Percentiles rank a stretch among this genome's conserved stretches.
Conservation (phyloP, 1,140 invertebrate genomes). For the Lepidurus packardi region DNA sequence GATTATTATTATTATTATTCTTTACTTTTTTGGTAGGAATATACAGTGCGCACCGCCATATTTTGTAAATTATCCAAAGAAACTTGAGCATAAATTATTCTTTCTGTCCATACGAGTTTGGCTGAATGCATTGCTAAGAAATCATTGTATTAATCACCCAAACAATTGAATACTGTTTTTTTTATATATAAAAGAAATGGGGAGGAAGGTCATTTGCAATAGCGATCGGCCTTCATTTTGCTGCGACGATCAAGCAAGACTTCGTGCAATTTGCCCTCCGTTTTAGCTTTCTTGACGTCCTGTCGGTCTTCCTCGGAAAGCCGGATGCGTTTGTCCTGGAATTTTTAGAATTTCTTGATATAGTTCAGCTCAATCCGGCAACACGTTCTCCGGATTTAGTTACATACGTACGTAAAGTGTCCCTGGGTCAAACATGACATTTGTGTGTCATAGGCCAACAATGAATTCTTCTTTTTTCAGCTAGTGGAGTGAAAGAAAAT, state of each 20-base stretch:
- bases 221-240: conserved; percentile 94
- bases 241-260: conserved; percentile 77
- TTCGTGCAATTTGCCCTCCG: conserved; percentile 79
- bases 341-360: conserved; percentile 95
- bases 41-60: background rate
- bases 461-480: too few species aligned
- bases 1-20: background rate
- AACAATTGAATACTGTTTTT: background rate
- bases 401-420: too few species aligned
- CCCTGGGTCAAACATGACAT: too few species aligned
- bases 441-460: too few species aligned
- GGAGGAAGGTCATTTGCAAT: conserved; percentile 48
- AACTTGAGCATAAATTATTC: conserved; percentile 22
- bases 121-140: background rate
- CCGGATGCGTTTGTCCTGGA: conserved; percentile 85
- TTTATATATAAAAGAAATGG: too few species aligned
- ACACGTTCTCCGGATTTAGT: too few species aligned
- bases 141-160: background rate
- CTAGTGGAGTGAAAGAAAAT: too few species aligned
- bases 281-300: conserved; percentile 70
- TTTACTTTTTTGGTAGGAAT: background rate
- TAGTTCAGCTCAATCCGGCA: conserved; percentile 85
- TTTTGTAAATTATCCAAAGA: conserved; percentile 22
- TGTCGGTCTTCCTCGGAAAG: conserved; percentile 64
- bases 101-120: background rate